Evolutionary conservation across 2,113 vertebrate species (phyloP).

Genomic region (Agelaius tricolor): DNA sequence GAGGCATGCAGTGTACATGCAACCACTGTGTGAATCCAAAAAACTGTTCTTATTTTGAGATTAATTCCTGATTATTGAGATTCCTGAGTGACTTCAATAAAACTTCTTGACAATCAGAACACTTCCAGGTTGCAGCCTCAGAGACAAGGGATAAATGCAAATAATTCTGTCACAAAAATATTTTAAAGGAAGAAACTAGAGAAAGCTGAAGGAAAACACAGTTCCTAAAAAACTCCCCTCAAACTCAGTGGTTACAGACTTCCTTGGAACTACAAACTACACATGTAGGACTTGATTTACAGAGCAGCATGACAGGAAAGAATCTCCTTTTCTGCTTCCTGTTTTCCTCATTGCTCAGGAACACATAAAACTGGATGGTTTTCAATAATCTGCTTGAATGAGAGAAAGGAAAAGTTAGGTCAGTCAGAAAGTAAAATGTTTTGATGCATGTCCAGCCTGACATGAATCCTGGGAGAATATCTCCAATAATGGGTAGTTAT

Average conservation of each 20-base stretch:
- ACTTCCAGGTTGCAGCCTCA: background rate
- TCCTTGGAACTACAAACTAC: background rate
- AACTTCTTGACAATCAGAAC: background rate
- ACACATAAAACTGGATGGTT: background rate
- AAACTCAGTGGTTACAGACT: background rate
- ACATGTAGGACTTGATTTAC: background rate
- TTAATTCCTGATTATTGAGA: background rate
- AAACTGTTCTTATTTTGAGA: background rate
- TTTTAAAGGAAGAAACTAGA: background rate
- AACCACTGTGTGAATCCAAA: background rate
- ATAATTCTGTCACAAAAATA: background rate
- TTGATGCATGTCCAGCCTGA: background rate
- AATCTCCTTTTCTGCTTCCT: background rate
- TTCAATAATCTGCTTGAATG: background rate
- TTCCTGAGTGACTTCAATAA: background rate
- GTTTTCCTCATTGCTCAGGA: background rate
- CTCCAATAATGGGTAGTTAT: background rate
- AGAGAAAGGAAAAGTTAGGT: background rate
- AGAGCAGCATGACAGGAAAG: background rate
- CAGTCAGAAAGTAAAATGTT: background rate
- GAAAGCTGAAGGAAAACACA: background rate
- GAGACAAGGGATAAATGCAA: background rate
- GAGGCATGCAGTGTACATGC: background rate
- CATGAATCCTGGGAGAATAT: background rate
- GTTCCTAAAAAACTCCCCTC: background rate